Percentiles rank a stretch among this genome's conserved stretches.
Evolutionary conservation across 2,113 vertebrate species (phyloP).

Genomic region (Kryptolebias marmoratus): DNA sequence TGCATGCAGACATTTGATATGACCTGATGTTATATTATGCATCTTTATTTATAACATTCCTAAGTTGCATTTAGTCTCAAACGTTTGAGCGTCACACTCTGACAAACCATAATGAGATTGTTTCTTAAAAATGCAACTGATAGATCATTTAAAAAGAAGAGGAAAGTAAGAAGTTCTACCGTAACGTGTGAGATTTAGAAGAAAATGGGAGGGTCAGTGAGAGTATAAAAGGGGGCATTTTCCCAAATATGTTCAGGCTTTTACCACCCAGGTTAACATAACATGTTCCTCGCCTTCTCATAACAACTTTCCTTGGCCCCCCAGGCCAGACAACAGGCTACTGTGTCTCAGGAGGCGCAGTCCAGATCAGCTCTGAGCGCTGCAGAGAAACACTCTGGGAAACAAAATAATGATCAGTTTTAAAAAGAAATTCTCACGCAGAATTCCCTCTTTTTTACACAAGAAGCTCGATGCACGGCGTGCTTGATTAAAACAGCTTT

Average conservation of each 20-base stretch:
- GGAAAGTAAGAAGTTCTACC: conserved; percentile 16
- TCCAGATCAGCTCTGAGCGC: conserved; percentile 37
- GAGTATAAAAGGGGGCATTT: conserved; percentile 65
- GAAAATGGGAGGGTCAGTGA: conserved; percentile 45
- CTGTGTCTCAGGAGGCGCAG: conserved; percentile 69
- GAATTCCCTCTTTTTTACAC: too few species aligned
- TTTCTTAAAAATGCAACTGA: too few species aligned
- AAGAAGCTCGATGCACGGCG: not conserved
- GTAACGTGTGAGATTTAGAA: conserved; percentile 5
- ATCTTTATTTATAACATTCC: too few species aligned
- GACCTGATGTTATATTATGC: too few species aligned
- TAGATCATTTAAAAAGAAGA: not conserved
- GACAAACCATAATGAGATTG: too few species aligned
- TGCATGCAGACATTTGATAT: too few species aligned
- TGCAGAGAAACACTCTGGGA: conserved; percentile 16
- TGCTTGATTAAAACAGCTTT: not conserved
- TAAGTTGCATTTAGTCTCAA: too few species aligned
- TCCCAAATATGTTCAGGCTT: conserved; percentile 68
- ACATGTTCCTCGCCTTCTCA: conserved; percentile 71
- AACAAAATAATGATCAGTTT: conserved; percentile 14
- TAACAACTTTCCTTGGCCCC: conserved; percentile 52
- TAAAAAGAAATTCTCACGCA: not conserved
- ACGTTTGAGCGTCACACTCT: too few species aligned
- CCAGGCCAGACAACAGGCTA: conserved; percentile 72
- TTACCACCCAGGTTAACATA: conserved; percentile 78